These are phyloP conservation scores for Aradus depressus DNA, from an alignment of 2,888 invertebrate genomes.

Conservation along the genomic window DNA sequence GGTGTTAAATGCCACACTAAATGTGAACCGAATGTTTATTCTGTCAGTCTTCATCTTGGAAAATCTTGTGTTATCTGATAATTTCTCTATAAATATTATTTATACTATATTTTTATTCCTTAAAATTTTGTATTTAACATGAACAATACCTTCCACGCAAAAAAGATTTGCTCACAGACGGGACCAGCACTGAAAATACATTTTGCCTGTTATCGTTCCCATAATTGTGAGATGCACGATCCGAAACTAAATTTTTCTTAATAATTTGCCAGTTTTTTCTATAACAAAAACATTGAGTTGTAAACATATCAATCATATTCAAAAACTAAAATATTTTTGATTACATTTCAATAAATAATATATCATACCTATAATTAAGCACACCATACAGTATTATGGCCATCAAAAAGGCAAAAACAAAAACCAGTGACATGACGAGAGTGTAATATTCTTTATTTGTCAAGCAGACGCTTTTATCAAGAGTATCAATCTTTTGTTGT, in stretches of 20 bases:
- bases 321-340: neutral
- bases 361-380: conserved; percentile 57
- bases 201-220: conserved; percentile 30
- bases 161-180: conserved; percentile 37
- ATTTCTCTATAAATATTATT: too few relatives aligned
- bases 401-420: conserved; percentile 60
- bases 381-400: conserved; percentile 62
- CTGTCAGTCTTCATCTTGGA: too few relatives aligned
- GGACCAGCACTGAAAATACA: conserved; percentile 39
- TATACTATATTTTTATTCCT: too few relatives aligned
- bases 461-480: conserved; percentile 55
- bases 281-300: conserved; percentile 26
- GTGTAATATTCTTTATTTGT: conserved; percentile 75
- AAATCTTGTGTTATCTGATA: too few relatives aligned
- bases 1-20: too few relatives aligned
- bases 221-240: conserved; percentile 20
- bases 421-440: conserved; percentile 64
- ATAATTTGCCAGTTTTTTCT: conserved; percentile 69
- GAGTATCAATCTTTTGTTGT: conserved; percentile 45
- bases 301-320: neutral
- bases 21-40: too few relatives aligned
- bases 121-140: too few relatives aligned
- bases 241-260: conserved; percentile 47
- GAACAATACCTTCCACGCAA: conserved; percentile 31
- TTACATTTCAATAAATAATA: neutral